phyloP scores from a whole-genome alignment of 2,797 vertebrate species.

The Tolypeutes matacus region DNA sequence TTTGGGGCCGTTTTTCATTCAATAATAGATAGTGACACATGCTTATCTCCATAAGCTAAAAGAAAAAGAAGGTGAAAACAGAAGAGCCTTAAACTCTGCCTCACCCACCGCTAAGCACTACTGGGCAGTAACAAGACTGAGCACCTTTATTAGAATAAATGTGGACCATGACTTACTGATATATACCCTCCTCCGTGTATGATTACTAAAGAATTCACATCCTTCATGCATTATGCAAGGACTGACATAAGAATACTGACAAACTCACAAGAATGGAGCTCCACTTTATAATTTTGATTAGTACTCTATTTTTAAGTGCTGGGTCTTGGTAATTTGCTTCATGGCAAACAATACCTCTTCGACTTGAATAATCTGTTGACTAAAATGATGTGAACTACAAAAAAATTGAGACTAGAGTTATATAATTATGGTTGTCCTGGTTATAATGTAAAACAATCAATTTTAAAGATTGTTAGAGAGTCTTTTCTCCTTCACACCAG shows the following conservation, averaged over 20 bases:
- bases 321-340: conserved; percentile 68
- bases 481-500: conserved; percentile 76
- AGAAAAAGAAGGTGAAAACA: neutral
- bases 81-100: neutral
- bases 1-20: neutral
- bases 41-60: neutral
- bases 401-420: conserved; percentile 53
- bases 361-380: conserved; percentile 62
- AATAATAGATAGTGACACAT: neutral
- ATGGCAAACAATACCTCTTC: conserved; percentile 54
- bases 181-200: neutral
- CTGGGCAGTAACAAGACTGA: neutral
- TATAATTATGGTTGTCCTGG: conserved; percentile 77
- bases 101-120: neutral
- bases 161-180: neutral
- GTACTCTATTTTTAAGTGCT: neutral
- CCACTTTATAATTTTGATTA: conserved; percentile 60
- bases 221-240: conserved; percentile 7
- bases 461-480: conserved; percentile 67
- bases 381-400: conserved; percentile 68
- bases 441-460: conserved; percentile 69
- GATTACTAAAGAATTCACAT: conserved; percentile 31
- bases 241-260: conserved; percentile 34
- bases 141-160: conserved; percentile 19
- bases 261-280: conserved; percentile 36